Evolutionary conservation across 2,113 vertebrate species (phyloP).

Genomic region (Machaerirhynchus nigripectus): DNA sequence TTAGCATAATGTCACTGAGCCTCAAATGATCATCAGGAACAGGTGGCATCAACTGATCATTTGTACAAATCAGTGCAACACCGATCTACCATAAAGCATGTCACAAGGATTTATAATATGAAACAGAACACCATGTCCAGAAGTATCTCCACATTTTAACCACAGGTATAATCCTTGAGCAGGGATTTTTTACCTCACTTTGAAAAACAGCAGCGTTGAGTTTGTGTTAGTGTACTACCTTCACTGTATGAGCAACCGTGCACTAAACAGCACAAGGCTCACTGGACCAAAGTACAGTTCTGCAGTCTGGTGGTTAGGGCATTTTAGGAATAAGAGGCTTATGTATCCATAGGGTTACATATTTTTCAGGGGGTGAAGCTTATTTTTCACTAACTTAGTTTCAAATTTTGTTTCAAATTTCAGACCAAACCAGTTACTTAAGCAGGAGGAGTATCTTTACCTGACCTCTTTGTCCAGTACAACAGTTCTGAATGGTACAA

Average conservation of each 20-base stretch:
- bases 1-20: slow-evolving; percentile 58
- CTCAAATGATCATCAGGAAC: slow-evolving; percentile 39
- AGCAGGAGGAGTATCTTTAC: not conserved
- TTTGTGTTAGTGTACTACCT: not conserved
- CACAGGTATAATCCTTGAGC: not conserved
- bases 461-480: not conserved
- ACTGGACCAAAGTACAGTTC: not conserved
- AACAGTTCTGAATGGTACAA: not conserved
- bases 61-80: slow-evolving; percentile 24
- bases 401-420: not conserved
- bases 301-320: not conserved
- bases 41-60: slow-evolving; percentile 42
- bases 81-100: not conserved
- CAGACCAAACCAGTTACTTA: not conserved
- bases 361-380: not conserved
- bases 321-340: not conserved
- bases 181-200: not conserved
- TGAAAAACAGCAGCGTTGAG: not conserved
- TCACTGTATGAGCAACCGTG: not conserved
- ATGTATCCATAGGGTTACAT: not conserved
- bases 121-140: not conserved
- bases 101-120: not conserved
- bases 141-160: not conserved
- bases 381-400: not conserved
- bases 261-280: not conserved